Percentiles rank a stretch among this genome's conserved stretches.
These are phyloP conservation scores for Archivesica marissinica DNA, from an alignment of 1,140 invertebrate genomes.

Conservation along the genomic window DNA sequence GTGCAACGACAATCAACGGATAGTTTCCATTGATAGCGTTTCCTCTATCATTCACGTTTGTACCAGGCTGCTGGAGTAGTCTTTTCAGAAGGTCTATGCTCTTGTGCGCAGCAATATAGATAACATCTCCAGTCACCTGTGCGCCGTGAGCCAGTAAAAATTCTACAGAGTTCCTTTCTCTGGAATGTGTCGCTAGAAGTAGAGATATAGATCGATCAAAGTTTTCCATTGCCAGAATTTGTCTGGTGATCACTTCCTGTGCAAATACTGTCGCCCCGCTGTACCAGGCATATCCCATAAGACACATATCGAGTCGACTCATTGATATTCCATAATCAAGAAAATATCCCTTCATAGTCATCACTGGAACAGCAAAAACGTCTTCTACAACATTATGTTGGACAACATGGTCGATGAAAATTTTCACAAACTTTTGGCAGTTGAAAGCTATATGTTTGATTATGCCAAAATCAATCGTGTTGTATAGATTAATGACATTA, in stretches of 20 bases:
- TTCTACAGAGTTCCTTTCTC: not conserved
- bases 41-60: not conserved
- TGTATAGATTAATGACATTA: not conserved
- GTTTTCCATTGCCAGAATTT: not conserved
- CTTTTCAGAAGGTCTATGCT: not conserved
- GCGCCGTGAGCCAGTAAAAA: not conserved
- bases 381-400: not conserved
- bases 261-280: slow-evolving; percentile 8
- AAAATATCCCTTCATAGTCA: slow-evolving; percentile 35
- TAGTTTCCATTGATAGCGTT: slow-evolving; percentile 3
- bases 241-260: not conserved
- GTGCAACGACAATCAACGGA: slow-evolving; percentile 9
- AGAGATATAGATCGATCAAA: not conserved
- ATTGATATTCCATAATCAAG: slow-evolving; percentile 42
- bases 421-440: not conserved
- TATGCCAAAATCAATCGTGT: slow-evolving; percentile 40
- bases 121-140: slow-evolving; percentile 10
- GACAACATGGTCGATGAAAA: slow-evolving; percentile 6
- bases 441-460: slow-evolving; percentile 37
- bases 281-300: slow-evolving; percentile 28
- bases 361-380: slow-evolving; percentile 14
- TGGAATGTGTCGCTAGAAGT: slow-evolving; percentile 19
- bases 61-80: not conserved
- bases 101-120: slow-evolving; percentile 16
- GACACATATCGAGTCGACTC: slow-evolving; percentile 28